phyloP scores from a whole-genome alignment of 2,797 vertebrate genomes.

The Paedocypris micromegethes region DNA sequence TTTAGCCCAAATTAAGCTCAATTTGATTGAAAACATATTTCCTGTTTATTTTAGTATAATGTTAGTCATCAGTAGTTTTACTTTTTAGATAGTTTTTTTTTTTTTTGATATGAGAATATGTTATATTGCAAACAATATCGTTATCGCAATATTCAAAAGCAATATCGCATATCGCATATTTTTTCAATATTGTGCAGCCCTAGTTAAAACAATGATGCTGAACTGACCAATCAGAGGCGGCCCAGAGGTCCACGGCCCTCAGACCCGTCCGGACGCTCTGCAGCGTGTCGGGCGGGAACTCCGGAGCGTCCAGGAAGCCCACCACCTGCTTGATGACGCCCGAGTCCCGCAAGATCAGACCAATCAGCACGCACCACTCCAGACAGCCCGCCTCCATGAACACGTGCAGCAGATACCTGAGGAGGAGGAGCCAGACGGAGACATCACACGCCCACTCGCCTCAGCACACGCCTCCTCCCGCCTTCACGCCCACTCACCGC shows the following conservation, averaged over 20 bases:
- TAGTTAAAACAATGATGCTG: neutral
- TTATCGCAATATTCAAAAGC: no score
- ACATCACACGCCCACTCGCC: neutral
- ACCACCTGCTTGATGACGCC: conserved; percentile 86
- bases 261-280: conserved; percentile 82
- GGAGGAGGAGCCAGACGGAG: neutral
- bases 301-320: conserved; percentile 79
- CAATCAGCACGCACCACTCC: conserved; percentile 94
- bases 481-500: conserved; percentile 68
- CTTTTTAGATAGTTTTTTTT: no score
- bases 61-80: no score
- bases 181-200: no score
- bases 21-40: no score
- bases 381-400: conserved; percentile 97
- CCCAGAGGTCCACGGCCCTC: conserved; percentile 84
- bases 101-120: no score
- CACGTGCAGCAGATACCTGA: conserved; percentile 91
- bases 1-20: no score
- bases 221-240: conserved; percentile 85
- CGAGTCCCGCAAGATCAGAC: conserved; percentile 87
- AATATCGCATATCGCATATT: no score
- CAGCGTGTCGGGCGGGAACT: conserved; percentile 80
- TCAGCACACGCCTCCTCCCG: neutral
- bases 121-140: no score
- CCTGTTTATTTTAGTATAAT: no score